Conservation (phyloP, 1,140 invertebrate species). For the Drosophila lini region DNA sequence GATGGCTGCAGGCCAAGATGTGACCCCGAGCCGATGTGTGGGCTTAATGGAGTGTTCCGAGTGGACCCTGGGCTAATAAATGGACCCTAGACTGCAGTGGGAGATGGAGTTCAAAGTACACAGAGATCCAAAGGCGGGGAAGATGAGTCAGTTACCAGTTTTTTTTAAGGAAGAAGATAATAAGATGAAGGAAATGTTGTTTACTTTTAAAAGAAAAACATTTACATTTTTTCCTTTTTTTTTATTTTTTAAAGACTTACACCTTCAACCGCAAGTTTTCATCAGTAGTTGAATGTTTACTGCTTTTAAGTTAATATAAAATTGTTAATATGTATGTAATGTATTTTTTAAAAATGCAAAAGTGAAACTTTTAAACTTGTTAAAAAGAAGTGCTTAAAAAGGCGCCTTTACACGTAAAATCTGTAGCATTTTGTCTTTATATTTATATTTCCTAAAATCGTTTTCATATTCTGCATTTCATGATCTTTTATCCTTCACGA, state of each 20-base stretch:
- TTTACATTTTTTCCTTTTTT: background rate
- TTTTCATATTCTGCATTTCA: background rate
- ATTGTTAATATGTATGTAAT: too few species aligned
- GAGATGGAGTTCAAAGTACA: constrained; percentile 30
- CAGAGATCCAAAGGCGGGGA: background rate
- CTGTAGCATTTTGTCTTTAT: background rate
- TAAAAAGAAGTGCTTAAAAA: background rate
- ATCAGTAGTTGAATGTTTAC: too few species aligned
- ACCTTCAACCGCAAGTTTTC: background rate
- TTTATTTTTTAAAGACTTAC: too few species aligned
- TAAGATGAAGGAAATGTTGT: background rate
- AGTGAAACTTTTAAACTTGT: too few species aligned
- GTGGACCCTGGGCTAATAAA: constrained; percentile 43
- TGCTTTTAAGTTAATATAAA: background rate
- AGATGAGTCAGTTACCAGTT: constrained; percentile 29
- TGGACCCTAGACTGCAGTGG: constrained; percentile 28
- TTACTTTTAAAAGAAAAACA: background rate
- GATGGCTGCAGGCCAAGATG: constrained; percentile 68
- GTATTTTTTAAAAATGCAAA: too few species aligned
- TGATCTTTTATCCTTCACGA: constrained; percentile 9
- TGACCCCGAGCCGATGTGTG: constrained; percentile 56
- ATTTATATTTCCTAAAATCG: too few species aligned
- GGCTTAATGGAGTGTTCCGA: constrained; percentile 51
- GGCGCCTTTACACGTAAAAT: too few species aligned
- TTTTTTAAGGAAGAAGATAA: background rate